A percentile compares a stretch with the other conserved stretches of the same genome.
Conservation (phyloP, 2,113 vertebrate species). For the Butorides virescens region DNA sequence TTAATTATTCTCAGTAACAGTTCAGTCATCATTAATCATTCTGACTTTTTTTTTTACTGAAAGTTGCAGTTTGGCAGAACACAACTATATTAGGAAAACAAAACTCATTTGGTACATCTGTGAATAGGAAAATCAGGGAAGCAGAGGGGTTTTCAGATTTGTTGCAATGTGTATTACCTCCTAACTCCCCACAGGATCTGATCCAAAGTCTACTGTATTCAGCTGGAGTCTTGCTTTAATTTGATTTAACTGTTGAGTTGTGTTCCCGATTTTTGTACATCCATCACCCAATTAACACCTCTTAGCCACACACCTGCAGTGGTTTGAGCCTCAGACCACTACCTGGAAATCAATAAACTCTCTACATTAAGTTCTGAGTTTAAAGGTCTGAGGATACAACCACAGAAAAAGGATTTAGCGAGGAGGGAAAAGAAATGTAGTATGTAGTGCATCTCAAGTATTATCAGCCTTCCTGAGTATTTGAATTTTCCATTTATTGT, state of each 20-base stretch:
- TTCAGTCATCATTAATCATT: neutral
- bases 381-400: neutral
- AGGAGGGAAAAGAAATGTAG: neutral
- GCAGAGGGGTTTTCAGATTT: neutral
- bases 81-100: neutral
- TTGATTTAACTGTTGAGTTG: neutral
- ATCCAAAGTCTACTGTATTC: neutral
- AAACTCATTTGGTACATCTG: neutral
- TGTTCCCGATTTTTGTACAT: neutral
- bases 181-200: neutral
- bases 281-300: neutral
- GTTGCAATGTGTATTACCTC: neutral
- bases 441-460: neutral
- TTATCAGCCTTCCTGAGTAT: neutral
- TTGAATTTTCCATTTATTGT: neutral
- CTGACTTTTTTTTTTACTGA: neutral
- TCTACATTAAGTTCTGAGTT: neutral
- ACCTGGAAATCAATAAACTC: neutral
- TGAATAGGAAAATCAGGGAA: neutral
- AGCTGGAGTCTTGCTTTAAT: neutral
- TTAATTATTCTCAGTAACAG: neutral
- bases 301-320: neutral
- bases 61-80: neutral
- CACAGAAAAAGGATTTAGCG: neutral
- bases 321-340: neutral